Evolutionary conservation across 2,797 vertebrate genomes (phyloP), one percentile per base, ranked within the genome.

Genomic region (Pseudotriccus pelzelni): DNA sequence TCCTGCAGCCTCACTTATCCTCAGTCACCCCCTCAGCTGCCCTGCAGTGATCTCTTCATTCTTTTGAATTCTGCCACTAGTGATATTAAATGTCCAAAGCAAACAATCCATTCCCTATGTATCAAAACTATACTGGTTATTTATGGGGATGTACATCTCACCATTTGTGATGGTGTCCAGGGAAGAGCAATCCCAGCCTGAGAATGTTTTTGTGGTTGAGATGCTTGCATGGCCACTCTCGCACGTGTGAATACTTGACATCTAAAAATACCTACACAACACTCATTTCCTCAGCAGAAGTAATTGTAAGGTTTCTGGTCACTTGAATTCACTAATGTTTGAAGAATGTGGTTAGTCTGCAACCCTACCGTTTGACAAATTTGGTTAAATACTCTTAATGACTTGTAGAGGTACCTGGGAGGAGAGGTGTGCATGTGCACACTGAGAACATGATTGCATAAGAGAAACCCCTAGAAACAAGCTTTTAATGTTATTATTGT

Each of bases 211-310:
- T 7, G 4, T 49, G 24, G 17, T 36, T 70, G 52, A 66, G 30
- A 21, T 68, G 8, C 66, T 82, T 52, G 30, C 10, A 7, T 25
- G 28, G 56, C 77, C 44, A 25, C 22, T 80, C 30, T 39, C 15
- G 3, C 2, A 2, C 14, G 23, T 0, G 0, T 36, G n/a, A 69
- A 27, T 68, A 41, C 20, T 74, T 68, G 44, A 24, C 4, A 3
- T 60, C 68, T 47, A 43, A 90, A 88, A 87, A 55, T 32, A 39
- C 4, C 18, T 41, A 79, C 66, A 59, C 49, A 17, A 34, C 6
- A 7, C 3, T 90, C 13, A 60, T 73, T 12, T 80, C 49, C 37
- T 78, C 22, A 74, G 41, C 47, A 87, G 67, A 67, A 34, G 14
- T 20, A 70, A 5, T 34, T 63, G 5, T 52, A 59, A 52, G n/a